phyloP scores from a whole-genome alignment of 2,113 vertebrate genomes.

The Archocentrus centrarchus region DNA sequence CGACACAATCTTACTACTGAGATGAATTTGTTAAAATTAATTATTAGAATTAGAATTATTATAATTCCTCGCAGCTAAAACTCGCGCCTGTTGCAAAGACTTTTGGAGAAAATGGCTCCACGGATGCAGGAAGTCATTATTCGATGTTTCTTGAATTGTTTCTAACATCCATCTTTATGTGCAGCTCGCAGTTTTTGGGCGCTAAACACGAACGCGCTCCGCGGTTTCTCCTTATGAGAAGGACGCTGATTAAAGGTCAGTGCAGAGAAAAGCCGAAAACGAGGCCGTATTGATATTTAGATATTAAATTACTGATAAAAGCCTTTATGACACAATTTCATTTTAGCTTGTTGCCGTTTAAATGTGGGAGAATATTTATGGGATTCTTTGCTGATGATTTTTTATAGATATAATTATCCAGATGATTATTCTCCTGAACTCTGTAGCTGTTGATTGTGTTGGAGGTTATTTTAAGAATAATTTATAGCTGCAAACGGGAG shows the following conservation, averaged over 20 bases:
- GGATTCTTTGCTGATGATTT: background rate
- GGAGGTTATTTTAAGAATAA: slow-evolving; percentile 81
- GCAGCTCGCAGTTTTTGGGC: background rate
- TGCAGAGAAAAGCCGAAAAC: background rate
- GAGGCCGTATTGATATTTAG: background rate
- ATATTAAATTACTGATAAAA: background rate
- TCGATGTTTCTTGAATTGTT: background rate
- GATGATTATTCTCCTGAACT: slow-evolving; percentile 21
- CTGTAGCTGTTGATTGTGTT: slow-evolving; percentile 50
- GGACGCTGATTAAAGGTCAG: background rate
- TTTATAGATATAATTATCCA: slow-evolving; percentile 1
- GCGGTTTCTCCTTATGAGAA: background rate
- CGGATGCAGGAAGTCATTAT: slow-evolving; percentile 45
- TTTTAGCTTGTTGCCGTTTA: background rate
- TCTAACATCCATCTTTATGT: background rate
- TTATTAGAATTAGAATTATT: no score
- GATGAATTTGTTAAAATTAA: fast-evolving
- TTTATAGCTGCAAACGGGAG: slow-evolving; percentile 77
- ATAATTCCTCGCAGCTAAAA: background rate
- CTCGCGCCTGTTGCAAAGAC: background rate
- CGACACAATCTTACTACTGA: background rate
- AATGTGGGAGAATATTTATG: fast-evolving
- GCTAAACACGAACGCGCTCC: background rate
- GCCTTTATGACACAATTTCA: fast-evolving
- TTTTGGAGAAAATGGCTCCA: background rate